phyloP scores from a whole-genome alignment of 1,140 invertebrate genomes.

The Steinernema feltiae region DNA sequence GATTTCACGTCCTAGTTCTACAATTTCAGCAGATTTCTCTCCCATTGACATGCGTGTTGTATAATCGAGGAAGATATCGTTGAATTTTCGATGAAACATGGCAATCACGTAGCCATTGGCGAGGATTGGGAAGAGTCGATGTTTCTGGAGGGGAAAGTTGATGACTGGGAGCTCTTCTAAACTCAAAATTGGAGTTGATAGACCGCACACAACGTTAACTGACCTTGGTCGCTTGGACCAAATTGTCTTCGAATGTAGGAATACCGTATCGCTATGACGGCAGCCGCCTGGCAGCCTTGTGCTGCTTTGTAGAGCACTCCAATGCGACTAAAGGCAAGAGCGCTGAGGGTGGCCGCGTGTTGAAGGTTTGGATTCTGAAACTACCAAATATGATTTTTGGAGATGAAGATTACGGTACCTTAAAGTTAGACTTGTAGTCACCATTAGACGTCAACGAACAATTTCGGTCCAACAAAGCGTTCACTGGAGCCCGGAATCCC shows the following conservation, averaged over 20 bases:
- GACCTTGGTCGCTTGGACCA: constrained; percentile 64
- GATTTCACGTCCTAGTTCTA: constrained; percentile 72
- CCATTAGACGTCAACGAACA: not conserved
- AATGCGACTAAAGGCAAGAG: not conserved
- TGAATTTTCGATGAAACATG: constrained; percentile 66
- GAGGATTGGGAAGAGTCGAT: constrained; percentile 78
- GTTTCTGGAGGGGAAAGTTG: constrained; percentile 88
- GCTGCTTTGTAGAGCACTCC: constrained; percentile 69
- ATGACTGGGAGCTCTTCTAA: constrained; percentile 72
- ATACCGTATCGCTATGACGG: constrained; percentile 81
- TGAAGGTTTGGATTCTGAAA: not conserved
- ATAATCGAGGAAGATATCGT: constrained; percentile 63
- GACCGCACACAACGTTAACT: not conserved
- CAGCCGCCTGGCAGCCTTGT: constrained; percentile 67
- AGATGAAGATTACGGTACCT: no score
- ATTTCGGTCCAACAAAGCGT: not conserved
- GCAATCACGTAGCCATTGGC: constrained; percentile 74
- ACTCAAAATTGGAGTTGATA: not conserved
- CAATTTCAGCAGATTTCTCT: constrained; percentile 59
- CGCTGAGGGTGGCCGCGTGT: not conserved
- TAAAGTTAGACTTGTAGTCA: not conserved
- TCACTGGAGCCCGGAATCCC: not conserved
- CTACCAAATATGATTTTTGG: no score
- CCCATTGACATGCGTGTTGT: constrained; percentile 60
- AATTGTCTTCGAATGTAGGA: constrained; percentile 82